Evolutionary conservation across 2,113 vertebrate genomes (phyloP), one percentile per base, ranked within the genome.

Genomic region (Plestiodon gilberti): DNA sequence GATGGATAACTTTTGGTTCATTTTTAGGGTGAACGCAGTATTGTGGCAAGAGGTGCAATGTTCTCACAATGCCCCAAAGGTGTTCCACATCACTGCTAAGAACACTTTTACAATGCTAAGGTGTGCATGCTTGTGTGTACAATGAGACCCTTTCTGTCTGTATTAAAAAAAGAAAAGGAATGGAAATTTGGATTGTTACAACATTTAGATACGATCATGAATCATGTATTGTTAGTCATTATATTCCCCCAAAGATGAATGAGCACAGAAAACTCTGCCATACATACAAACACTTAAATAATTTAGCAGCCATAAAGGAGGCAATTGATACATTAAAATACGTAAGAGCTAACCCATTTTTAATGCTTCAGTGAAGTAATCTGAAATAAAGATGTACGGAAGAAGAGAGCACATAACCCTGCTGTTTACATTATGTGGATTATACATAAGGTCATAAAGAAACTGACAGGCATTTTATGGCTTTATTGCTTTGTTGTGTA

Each of bases 281-380:
- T 84, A 84, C 40, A 76, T 84, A 55, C 40, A 84, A 84, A 80
- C 84, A 81, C 82, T 86, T 86, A 81, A 81, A 86, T 86, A 86
- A 86, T 86, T 74, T 81, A 86, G 40, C 57, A 81, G 78, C 78
- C 85, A 86, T 86, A 86, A 81, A 86, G 69, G 70, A 86, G 70
- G 85, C 85, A 81, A 52, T 86, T 86, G 85, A 81, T 81, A 86
- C 40, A 81, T 81, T 86, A 74, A 62, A 86, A 73, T 79, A 74
- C 30, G 40, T 81, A 86, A 86, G 85, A 80, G 85, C 78, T 73
- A 81, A 80, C 85, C 85, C 78, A 64, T 81, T 87, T 82, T 89
- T 87, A 87, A 84, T 88, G 74, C 28, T 61, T 74, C 11, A 59
- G 62, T 55, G 52, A 78, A 78, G 33, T 40, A 33, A 81, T 67